These are phyloP conservation scores for Motacilla tschutschensis DNA, from an alignment of 2,113 vertebrate species.

Conservation along the genomic window DNA sequence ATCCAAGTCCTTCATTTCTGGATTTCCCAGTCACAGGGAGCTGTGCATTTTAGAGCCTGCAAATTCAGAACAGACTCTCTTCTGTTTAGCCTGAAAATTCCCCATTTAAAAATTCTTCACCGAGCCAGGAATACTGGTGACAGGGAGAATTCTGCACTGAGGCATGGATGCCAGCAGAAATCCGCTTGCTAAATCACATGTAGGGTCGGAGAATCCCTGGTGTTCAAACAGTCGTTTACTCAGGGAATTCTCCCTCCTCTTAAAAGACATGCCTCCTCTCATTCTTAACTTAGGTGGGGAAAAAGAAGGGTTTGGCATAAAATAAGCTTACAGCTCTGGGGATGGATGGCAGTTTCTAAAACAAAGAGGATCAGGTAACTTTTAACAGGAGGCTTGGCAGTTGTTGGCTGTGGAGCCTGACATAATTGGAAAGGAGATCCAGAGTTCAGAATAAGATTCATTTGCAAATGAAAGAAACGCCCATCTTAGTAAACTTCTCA, in stretches of 20 bases:
- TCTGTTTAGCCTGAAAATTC: constrained; percentile 49
- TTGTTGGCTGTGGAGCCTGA: background rate
- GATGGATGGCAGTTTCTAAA: background rate
- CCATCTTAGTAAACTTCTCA: background rate
- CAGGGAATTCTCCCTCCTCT: background rate
- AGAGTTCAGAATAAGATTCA: background rate
- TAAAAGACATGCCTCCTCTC: background rate
- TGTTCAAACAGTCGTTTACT: background rate
- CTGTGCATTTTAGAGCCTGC: constrained; percentile 9
- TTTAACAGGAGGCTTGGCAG: background rate
- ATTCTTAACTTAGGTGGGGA: background rate
- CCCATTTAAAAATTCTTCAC: constrained; percentile 13
- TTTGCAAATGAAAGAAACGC: background rate
- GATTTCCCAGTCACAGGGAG: background rate
- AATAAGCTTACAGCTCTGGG: background rate
- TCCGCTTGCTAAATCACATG: background rate
- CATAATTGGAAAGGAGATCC: background rate
- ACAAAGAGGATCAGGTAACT: background rate
- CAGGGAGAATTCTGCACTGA: constrained; percentile 3
- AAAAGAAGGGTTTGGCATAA: background rate
- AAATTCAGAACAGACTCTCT: constrained; percentile 34
- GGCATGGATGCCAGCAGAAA: background rate
- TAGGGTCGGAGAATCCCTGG: background rate
- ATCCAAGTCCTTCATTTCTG: background rate
- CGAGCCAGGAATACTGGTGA: constrained; percentile 23